A percentile compares a stretch with the other conserved stretches of the same genome.
Evolutionary conservation across 2,888 invertebrate species (phyloP).

Genomic region (Melieria crassipennis): DNA sequence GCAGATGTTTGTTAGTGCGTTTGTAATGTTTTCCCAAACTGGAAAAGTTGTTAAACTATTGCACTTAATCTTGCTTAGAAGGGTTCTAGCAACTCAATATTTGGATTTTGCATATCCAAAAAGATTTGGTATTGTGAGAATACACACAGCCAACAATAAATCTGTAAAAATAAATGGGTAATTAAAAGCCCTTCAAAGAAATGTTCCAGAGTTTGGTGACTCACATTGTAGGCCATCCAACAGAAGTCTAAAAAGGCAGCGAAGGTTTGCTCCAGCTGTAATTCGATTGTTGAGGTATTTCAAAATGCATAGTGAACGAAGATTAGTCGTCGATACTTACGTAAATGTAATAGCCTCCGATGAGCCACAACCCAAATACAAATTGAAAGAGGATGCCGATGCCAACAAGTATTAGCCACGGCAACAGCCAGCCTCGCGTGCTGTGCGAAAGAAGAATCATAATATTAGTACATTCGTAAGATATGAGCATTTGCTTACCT

Average conservation of each 20-base stretch:
- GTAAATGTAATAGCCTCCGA: conserved; percentile 91
- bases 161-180: conserved; percentile 69
- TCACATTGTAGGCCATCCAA: conserved; percentile 89
- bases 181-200: too few species aligned
- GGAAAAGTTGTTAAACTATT: too few species aligned
- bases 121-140: conserved; percentile 86
- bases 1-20: too few species aligned
- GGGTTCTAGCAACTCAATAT: conserved; percentile 76
- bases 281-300: conserved; percentile 42
- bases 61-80: conserved; percentile 9
- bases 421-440: conserved; percentile 83
- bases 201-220: conserved; percentile 52
- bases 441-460: conserved; percentile 63
- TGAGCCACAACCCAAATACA: conserved; percentile 83
- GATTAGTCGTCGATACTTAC: conserved; percentile 68
- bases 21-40: too few species aligned
- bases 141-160: conserved; percentile 88
- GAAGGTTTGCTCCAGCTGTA: conserved; percentile 82
- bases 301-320: conserved; percentile 9
- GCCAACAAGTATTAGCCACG: conserved; percentile 79
- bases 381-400: conserved; percentile 79
- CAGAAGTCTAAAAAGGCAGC: conserved; percentile 80
- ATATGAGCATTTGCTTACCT: conserved; percentile 64
- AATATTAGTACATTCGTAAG: not conserved
- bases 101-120: conserved; percentile 83